Evolutionary conservation across 2,888 invertebrate species (phyloP).

Genomic region (Pammene aurita): DNA sequence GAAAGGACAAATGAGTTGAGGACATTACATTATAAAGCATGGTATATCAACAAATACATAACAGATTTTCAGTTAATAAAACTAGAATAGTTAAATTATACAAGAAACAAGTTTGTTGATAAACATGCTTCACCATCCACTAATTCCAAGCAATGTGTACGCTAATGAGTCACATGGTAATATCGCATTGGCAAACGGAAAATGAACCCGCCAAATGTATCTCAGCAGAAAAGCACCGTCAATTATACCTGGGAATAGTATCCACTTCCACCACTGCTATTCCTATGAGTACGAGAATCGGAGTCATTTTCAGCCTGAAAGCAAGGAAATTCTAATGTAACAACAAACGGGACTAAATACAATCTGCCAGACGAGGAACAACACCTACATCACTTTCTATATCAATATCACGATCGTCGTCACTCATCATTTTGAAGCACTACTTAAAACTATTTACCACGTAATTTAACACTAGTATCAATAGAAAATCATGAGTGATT

Average conservation of each 20-base stretch:
- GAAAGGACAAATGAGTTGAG: background rate
- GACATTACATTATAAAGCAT: background rate
- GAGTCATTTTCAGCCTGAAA: constrained; percentile 92
- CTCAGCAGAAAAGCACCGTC: constrained; percentile 37
- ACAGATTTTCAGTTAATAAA: background rate
- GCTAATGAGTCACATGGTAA: constrained; percentile 35
- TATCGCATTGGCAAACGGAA: constrained; percentile 24
- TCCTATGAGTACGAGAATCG: constrained; percentile 86
- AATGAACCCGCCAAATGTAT: constrained; percentile 41
- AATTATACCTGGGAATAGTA: constrained; percentile 89
- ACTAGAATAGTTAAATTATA: background rate
- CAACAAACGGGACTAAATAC: constrained; percentile 52
- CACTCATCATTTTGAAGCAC: constrained; percentile 88
- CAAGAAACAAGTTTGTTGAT: constrained; percentile 18
- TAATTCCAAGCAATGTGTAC: constrained; percentile 16
- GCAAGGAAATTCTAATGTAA: constrained; percentile 48
- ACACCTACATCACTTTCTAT: constrained; percentile 96
- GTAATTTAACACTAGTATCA: constrained; percentile 48
- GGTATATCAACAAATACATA: background rate
- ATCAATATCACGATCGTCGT: constrained; percentile 97
- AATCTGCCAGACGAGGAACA: constrained; percentile 42
- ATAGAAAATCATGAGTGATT: constrained; percentile 55
- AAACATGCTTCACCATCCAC: constrained; percentile 27
- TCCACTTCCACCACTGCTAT: constrained; percentile 85
- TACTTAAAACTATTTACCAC: constrained; percentile 44